Percentiles rank a stretch among this genome's conserved stretches.
These are phyloP conservation scores for Aphodius granarius DNA, from an alignment of 2,888 invertebrate species.

Conservation along the genomic window DNA sequence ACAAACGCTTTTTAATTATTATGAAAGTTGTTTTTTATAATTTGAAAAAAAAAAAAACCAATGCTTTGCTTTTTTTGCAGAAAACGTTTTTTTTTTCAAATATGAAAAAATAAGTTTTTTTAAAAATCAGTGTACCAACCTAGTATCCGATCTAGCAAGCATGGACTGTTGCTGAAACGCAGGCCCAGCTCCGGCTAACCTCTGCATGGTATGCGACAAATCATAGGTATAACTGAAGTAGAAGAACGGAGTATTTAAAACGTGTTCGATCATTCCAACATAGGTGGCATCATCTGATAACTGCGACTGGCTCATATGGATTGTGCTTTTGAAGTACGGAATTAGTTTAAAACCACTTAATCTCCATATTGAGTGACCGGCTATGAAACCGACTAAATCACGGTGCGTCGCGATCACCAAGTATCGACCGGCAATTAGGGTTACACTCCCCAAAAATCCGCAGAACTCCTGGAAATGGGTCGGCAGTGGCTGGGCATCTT, in stretches of 20 bases:
- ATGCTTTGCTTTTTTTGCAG: too few species aligned
- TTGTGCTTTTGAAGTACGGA: constrained; percentile 80
- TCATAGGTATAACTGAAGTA: constrained; percentile 96
- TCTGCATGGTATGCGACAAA: constrained; percentile 87
- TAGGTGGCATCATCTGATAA: constrained; percentile 82
- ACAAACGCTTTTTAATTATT: too few species aligned
- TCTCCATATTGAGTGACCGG: constrained; percentile 78
- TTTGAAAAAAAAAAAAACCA: too few species aligned
- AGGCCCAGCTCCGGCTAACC: constrained; percentile 79
- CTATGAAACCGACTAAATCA: constrained; percentile 77
- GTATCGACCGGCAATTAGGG: constrained; percentile 83
- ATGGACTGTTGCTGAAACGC: constrained; percentile 82
- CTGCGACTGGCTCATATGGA: constrained; percentile 84
- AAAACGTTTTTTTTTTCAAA: too few species aligned
- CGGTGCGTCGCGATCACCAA: constrained; percentile 87
- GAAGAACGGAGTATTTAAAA: constrained; percentile 81
- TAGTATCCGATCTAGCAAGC: constrained; percentile 76
- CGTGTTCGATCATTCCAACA: constrained; percentile 79
- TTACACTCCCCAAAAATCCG: constrained; percentile 86
- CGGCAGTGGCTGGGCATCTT: constrained; percentile 63
- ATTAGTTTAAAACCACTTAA: constrained; percentile 80
- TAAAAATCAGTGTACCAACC: too few species aligned
- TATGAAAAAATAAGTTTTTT: too few species aligned
- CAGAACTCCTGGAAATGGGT: constrained; percentile 72
- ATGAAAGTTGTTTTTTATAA: too few species aligned